Percentiles rank a stretch among this genome's conserved stretches.
Conservation (phyloP, 2,113 vertebrate genomes). For the Hippocampus zosterae region DNA sequence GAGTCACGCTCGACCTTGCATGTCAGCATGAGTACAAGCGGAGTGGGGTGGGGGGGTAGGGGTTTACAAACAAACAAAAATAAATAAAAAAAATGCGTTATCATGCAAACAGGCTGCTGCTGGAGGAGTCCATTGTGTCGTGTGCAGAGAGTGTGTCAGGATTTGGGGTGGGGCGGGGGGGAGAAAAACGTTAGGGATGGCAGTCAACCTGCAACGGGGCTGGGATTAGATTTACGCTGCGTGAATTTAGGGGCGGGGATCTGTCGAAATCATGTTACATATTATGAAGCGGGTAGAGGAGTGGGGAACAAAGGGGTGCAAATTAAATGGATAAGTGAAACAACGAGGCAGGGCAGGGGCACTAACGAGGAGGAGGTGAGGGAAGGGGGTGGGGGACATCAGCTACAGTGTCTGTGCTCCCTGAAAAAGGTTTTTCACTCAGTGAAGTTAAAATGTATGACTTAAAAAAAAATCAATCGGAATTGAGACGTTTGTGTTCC, state of each 20-base stretch:
- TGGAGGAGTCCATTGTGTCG: constrained; percentile 51
- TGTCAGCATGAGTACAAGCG: constrained; percentile 29
- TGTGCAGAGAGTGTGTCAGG: constrained; percentile 43
- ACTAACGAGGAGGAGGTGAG: not conserved
- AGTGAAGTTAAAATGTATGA: not conserved
- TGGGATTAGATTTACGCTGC: constrained; percentile 66
- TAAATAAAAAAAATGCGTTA: constrained; percentile 18
- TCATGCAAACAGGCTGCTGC: constrained; percentile 55
- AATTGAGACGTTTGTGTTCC: too few relatives aligned
- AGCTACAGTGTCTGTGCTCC: too few relatives aligned
- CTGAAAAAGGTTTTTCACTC: not conserved
- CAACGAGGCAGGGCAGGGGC: constrained; percentile 43
- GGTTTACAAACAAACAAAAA: constrained; percentile 20
- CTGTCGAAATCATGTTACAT: constrained; percentile 66
- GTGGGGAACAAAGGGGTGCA: constrained; percentile 39
- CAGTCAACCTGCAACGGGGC: constrained; percentile 55
- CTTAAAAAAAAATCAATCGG: not conserved
- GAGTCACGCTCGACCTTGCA: constrained; percentile 22
- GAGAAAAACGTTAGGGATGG: constrained; percentile 43
- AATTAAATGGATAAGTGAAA: constrained; percentile 61
- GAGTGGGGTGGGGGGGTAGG: not conserved
- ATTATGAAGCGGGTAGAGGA: constrained; percentile 54
- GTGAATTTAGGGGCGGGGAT: constrained; percentile 55
- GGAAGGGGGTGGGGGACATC: not conserved
- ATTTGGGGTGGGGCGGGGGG: constrained; percentile 5